Conservation (phyloP, 37 sponge, comb jelly and placozoan species). For the Beroe forskalii region DNA sequence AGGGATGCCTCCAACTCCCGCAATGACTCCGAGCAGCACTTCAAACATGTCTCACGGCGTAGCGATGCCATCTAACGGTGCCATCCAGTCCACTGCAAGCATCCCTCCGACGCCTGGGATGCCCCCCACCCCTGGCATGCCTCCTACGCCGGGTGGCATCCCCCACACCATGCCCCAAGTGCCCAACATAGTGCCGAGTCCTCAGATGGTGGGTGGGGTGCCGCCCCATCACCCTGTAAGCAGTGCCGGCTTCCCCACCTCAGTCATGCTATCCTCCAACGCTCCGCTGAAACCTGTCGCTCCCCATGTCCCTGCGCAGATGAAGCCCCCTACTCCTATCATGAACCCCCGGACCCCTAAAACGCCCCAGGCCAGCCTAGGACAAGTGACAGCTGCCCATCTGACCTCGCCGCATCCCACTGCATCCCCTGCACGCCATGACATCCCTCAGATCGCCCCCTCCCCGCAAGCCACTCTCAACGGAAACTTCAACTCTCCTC, state of each 20-base stretch:
- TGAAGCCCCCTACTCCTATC: conserved; percentile 45
- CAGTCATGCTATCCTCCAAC: conserved; percentile 40
- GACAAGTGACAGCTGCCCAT: conserved; percentile 55
- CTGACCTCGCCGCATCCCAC: conserved; percentile 30
- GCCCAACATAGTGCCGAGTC: conserved; percentile 59
- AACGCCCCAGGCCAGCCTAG: conserved; percentile 47
- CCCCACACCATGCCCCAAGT: not conserved
- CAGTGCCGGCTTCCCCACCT: not conserved
- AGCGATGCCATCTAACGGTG: not conserved
- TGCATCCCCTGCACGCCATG: conserved; percentile 4
- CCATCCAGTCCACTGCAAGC: not conserved
- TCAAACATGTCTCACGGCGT: not conserved
- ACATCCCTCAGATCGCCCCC: conserved; percentile 50
- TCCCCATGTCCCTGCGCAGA: not conserved
- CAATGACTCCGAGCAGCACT: conserved; percentile 30
- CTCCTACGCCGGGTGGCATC: not conserved
- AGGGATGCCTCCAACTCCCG: conserved; percentile 47
- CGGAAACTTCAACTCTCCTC: conserved; percentile 48
- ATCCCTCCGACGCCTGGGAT: conserved; percentile 23
- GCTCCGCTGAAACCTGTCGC: conserved; percentile 26
- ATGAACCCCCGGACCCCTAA: conserved; percentile 49
- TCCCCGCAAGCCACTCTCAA: conserved; percentile 57
- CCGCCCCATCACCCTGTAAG: conserved; percentile 8
- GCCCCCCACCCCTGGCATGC: conserved; percentile 42
- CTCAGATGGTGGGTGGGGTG: conserved; percentile 24